Conservation (phyloP, 53 echinoderm and acorn worm genomes). For the Actinopyga echinites region DNA sequence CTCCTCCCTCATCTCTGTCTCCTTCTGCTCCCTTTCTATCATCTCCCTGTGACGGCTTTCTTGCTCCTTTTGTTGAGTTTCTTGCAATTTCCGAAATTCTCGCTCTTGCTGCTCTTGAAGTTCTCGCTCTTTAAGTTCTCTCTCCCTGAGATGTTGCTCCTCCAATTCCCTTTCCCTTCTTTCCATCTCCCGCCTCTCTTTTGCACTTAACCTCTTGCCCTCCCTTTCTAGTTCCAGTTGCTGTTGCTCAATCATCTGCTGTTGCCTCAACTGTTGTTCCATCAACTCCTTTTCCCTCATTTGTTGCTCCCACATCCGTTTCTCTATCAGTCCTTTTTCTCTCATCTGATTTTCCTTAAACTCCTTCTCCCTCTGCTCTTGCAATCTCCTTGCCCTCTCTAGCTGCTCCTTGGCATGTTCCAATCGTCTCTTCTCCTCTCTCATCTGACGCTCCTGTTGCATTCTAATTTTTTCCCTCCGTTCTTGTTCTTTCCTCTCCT, state of each 20-base stretch:
- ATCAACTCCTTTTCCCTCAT: slow-evolving; percentile 17
- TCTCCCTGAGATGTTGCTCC: neutral
- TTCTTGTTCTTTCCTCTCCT: slow-evolving; percentile 10
- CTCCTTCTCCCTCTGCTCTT: slow-evolving; percentile 29
- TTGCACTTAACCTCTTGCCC: neutral
- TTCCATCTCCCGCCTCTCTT: slow-evolving; percentile 1
- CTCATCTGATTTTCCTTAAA: slow-evolving; percentile 17
- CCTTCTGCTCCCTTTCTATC: neutral
- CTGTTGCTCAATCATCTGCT: slow-evolving; percentile 11
- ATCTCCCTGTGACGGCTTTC: slow-evolving; percentile 3
- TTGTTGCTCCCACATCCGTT: slow-evolving; percentile 21
- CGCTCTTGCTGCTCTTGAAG: neutral
- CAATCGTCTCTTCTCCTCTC: neutral
- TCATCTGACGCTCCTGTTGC: slow-evolving; percentile 7
- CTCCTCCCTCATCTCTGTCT: neutral
- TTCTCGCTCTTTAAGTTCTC: neutral
- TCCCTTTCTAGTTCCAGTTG: neutral
- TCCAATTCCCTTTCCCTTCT: slow-evolving; percentile 10
- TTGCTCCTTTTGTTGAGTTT: slow-evolving; percentile 10
- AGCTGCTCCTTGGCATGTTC: slow-evolving; percentile 10
- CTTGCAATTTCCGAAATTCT: neutral
- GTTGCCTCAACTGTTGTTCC: slow-evolving; percentile 21
- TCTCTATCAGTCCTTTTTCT: slow-evolving; percentile 16
- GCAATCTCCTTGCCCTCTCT: neutral
- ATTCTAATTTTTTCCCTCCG: neutral